Evolutionary conservation across 2,797 vertebrate genomes (phyloP).

Genomic region (Eidolon dupreanum): DNA sequence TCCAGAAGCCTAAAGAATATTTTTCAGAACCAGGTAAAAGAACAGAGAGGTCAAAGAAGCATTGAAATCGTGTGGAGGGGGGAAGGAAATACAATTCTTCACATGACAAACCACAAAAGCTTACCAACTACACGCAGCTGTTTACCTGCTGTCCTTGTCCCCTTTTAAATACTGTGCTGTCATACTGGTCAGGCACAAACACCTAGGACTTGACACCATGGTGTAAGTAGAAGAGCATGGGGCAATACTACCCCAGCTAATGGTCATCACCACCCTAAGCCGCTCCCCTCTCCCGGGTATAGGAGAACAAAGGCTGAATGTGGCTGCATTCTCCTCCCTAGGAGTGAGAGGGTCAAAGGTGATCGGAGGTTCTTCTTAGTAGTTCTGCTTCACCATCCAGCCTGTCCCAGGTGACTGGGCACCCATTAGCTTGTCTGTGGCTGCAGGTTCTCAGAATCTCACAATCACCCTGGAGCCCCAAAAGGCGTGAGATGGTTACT

Average conservation of each 20-base stretch:
- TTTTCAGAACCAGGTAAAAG: slow-evolving; percentile 11
- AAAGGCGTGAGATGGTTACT: background rate
- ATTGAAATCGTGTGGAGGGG: background rate
- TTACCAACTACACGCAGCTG: background rate
- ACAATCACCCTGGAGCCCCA: background rate
- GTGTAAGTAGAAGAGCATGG: background rate
- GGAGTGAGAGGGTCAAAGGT: background rate
- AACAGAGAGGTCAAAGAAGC: slow-evolving; percentile 26
- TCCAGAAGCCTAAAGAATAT: background rate
- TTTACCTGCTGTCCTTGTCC: background rate
- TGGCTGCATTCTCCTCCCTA: background rate
- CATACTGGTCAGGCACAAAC: background rate
- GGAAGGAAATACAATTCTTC: background rate
- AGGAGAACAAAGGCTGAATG: background rate
- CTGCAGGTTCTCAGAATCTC: background rate
- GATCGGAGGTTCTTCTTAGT: background rate
- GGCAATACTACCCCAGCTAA: background rate
- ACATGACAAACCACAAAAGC: background rate
- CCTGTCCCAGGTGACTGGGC: background rate
- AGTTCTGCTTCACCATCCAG: background rate
- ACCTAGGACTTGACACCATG: background rate
- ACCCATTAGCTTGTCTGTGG: background rate
- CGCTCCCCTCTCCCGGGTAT: background rate
- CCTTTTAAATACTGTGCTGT: background rate
- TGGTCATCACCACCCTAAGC: background rate